A percentile compares a stretch with the other conserved stretches of the same genome.
These are phyloP conservation scores for Nannoperca obscura DNA, from an alignment of 2,797 vertebrate genomes.

Conservation along the genomic window DNA sequence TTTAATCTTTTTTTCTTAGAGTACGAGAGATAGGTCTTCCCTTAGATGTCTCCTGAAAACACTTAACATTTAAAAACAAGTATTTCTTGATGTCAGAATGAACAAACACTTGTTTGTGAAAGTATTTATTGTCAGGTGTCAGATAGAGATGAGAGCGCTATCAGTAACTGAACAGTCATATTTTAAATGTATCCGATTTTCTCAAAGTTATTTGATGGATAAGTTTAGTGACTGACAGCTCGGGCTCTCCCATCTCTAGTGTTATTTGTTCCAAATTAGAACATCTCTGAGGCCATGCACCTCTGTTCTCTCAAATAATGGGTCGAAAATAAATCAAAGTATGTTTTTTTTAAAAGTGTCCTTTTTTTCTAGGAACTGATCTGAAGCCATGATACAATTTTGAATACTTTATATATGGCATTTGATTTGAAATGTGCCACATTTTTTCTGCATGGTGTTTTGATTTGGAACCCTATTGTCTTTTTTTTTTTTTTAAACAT, in stretches of 20 bases:
- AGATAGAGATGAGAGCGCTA: slow-evolving; percentile 61
- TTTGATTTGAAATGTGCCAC: slow-evolving; percentile 86
- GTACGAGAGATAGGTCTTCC: slow-evolving; percentile 73
- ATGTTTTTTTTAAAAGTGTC: slow-evolving; percentile 85
- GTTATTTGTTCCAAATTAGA: slow-evolving; percentile 79
- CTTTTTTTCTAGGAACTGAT: slow-evolving; percentile 88
- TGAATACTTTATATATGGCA: slow-evolving; percentile 86
- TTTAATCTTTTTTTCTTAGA: slow-evolving; percentile 48
- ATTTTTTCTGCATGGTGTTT: slow-evolving; percentile 82
- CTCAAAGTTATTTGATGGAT: slow-evolving; percentile 22
- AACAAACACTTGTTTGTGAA: slow-evolving; percentile 66
- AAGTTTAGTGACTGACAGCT: slow-evolving; percentile 37
- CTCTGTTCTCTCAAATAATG: slow-evolving; percentile 60
- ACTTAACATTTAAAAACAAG: slow-evolving; percentile 42
- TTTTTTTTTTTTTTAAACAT: slow-evolving; percentile 65
- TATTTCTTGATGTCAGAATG: slow-evolving; percentile 79
- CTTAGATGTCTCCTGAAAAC: slow-evolving; percentile 64
- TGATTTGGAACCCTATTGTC: slow-evolving; percentile 82
- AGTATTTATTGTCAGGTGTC: slow-evolving; percentile 77
- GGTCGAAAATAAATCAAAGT: slow-evolving; percentile 72
- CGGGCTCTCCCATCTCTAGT: slow-evolving; percentile 58
- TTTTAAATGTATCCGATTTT: slow-evolving; percentile 25
- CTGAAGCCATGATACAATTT: slow-evolving; percentile 82
- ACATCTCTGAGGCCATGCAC: slow-evolving; percentile 61
- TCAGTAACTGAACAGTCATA: slow-evolving; percentile 25